Conservation (phyloP, 2,113 vertebrate genomes). For the Cyanistes caeruleus region DNA sequence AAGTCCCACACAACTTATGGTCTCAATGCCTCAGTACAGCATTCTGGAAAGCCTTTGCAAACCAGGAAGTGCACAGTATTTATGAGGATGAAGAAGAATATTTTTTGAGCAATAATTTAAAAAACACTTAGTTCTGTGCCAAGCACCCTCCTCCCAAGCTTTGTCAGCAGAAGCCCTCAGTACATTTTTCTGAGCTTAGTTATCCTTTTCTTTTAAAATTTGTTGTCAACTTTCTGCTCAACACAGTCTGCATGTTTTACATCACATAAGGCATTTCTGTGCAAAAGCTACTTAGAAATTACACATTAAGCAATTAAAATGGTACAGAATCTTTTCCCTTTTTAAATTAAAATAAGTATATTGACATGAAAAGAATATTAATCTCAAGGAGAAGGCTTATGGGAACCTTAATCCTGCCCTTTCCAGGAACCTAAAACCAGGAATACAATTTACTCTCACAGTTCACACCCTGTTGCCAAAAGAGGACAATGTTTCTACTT, state of each 20-base stretch:
- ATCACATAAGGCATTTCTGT: background rate
- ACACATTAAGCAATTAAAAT: background rate
- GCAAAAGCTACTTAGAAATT: background rate
- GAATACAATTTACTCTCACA: background rate
- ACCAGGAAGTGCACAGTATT: slow-evolving; percentile 50
- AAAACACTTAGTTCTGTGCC: slow-evolving; percentile 32
- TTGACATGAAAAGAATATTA: background rate
- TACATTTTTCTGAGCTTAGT: slow-evolving; percentile 12
- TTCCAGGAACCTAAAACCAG: background rate
- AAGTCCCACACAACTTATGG: slow-evolving; percentile 62
- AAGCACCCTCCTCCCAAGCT: slow-evolving; percentile 29
- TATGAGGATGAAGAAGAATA: slow-evolving; percentile 24
- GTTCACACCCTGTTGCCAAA: background rate
- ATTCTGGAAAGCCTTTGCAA: slow-evolving; percentile 56
- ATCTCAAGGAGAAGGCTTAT: background rate
- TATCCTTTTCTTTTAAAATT: slow-evolving; percentile 9
- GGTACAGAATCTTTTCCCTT: background rate
- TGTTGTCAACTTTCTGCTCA: background rate
- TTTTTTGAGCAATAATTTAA: slow-evolving; percentile 32
- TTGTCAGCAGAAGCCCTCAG: slow-evolving; percentile 33
- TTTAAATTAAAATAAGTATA: background rate
- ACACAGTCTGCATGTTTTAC: background rate
- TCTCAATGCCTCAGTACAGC: background rate
- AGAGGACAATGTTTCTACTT: background rate
- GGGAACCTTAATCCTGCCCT: background rate